Evolutionary conservation across 1,140 invertebrate species (phyloP).

Genomic region (Zelostemma sp.): DNA sequence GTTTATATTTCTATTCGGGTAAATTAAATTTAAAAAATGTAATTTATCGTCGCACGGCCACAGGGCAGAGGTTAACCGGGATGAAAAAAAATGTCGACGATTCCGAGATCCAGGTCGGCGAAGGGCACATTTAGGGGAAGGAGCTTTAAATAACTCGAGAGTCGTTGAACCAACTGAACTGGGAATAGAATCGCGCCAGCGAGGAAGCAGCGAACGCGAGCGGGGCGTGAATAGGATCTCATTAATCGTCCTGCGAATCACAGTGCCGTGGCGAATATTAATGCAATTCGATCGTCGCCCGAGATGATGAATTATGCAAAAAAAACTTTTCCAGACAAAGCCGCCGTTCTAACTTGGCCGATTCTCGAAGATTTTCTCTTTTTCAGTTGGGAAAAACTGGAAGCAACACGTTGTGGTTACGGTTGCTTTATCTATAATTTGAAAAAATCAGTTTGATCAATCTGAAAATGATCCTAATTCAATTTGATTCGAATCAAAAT

Average conservation of each 20-base stretch:
- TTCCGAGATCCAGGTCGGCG: conserved; percentile 22
- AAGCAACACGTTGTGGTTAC: no score
- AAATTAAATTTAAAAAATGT: background rate
- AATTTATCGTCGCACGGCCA: background rate
- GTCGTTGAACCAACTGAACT: conserved; percentile 51
- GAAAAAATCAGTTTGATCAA: no score
- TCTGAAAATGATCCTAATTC: no score
- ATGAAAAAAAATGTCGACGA: conserved; percentile 18
- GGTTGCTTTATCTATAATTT: no score
- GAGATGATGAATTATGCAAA: background rate
- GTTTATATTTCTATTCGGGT: no score
- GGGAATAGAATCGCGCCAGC: conserved; percentile 34
- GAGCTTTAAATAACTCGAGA: conserved; percentile 53
- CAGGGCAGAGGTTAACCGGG: conserved; percentile 26
- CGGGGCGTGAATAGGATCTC: conserved; percentile 35
- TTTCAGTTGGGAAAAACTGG: no score
- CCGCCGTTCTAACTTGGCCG: no score
- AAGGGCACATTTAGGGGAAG: conserved; percentile 42
- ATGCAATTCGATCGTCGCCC: conserved; percentile 20
- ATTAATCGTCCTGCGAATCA: conserved; percentile 35
- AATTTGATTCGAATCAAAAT: no score
- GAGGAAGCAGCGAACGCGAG: conserved; percentile 13
- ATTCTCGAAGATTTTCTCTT: no score
- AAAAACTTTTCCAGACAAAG: no score
- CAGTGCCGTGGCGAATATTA: conserved; percentile 18